Conservation (phyloP, 2,113 vertebrate genomes). For the Picathartes gymnocephalus region DNA sequence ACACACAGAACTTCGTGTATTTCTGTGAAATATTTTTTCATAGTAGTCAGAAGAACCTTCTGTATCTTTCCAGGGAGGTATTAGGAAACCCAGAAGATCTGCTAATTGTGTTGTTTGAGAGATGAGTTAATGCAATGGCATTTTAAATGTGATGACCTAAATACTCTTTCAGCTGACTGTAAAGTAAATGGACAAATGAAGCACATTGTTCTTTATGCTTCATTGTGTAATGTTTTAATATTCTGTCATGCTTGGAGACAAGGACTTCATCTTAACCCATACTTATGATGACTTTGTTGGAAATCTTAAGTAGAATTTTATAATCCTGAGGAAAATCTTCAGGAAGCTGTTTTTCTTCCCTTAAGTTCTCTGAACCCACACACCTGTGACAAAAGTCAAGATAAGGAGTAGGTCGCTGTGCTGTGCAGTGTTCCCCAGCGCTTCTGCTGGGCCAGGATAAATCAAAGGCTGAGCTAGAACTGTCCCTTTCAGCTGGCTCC, state of each 20-base stretch:
- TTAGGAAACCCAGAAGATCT: background rate
- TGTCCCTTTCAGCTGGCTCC: background rate
- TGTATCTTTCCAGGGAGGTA: background rate
- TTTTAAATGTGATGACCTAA: slow-evolving; percentile 49
- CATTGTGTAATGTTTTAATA: slow-evolving; percentile 50
- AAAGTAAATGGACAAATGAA: slow-evolving; percentile 39
- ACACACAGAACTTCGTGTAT: background rate
- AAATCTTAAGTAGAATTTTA: slow-evolving; percentile 11
- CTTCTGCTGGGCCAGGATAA: background rate
- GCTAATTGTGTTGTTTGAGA: slow-evolving; percentile 21
- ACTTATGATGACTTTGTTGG: slow-evolving; percentile 16
- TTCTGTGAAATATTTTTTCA: background rate
- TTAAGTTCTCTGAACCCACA: background rate
- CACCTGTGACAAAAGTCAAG: background rate
- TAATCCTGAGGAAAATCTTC: background rate
- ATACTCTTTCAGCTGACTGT: slow-evolving; percentile 26
- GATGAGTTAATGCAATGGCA: slow-evolving; percentile 13
- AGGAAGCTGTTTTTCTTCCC: background rate
- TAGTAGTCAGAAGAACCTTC: background rate
- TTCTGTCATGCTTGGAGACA: slow-evolving; percentile 11
- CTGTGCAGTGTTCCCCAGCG: background rate
- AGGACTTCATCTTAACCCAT: background rate
- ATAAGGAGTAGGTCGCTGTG: background rate
- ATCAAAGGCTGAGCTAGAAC: background rate
- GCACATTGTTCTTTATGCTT: slow-evolving; percentile 34